Evolutionary conservation across 2,797 vertebrate species (phyloP).

Genomic region (Phylloscopus collybita): DNA sequence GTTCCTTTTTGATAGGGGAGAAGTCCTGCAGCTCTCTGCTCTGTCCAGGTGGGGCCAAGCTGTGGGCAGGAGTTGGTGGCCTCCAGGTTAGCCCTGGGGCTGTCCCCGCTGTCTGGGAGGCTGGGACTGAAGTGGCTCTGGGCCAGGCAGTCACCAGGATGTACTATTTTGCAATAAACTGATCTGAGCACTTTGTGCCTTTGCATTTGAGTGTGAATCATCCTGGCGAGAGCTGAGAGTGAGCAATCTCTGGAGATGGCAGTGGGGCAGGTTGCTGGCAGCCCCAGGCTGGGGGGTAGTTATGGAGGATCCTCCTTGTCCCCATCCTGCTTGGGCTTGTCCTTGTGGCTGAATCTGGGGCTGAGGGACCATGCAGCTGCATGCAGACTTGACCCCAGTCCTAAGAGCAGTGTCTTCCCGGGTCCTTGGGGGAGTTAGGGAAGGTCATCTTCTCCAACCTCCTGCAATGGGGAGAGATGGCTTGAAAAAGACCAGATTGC

Average conservation of each 20-base stretch:
- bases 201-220: slow-evolving; percentile 47
- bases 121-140: not conserved
- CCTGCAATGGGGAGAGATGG: not conserved
- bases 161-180: slow-evolving; percentile 1
- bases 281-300: not conserved
- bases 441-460: not conserved
- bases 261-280: not conserved
- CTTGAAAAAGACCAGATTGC: not conserved
- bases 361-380: not conserved
- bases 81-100: not conserved
- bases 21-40: not conserved
- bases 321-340: not conserved
- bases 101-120: not conserved
- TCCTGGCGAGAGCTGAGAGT: not conserved
- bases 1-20: not conserved
- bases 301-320: not conserved
- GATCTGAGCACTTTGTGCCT: not conserved
- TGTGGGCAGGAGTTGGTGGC: not conserved
- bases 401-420: accelerated
- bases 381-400: not conserved
- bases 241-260: not conserved
- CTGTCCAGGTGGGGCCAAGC: not conserved
- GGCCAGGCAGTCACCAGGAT: not conserved
- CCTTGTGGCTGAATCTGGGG: not conserved
- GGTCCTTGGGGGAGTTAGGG: not conserved